These are phyloP conservation scores for Ennomos quercinarius DNA, from an alignment of 2,888 invertebrate species.

Conservation along the genomic window DNA sequence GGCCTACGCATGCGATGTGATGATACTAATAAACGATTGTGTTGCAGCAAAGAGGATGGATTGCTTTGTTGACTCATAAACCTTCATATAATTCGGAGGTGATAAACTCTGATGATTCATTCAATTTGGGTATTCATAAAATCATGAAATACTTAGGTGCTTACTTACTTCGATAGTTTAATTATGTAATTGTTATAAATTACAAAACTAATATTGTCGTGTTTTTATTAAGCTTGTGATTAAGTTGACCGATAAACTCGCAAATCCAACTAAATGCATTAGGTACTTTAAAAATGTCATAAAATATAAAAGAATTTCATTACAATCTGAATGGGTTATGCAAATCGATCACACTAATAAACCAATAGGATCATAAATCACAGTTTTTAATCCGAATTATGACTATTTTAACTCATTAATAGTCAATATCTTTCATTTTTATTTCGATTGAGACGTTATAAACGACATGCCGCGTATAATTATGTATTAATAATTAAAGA, in stretches of 20 bases:
- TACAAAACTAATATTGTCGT: neutral
- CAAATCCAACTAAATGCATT: slow-evolving; percentile 41
- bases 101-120: slow-evolving; percentile 40
- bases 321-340: slow-evolving; percentile 52
- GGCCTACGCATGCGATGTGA: slow-evolving; percentile 42
- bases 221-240: slow-evolving; percentile 27
- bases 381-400: slow-evolving; percentile 55
- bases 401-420: slow-evolving; percentile 58
- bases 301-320: slow-evolving; percentile 17
- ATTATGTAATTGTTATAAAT: neutral
- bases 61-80: slow-evolving; percentile 44
- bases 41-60: slow-evolving; percentile 37
- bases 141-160: neutral
- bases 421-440: slow-evolving; percentile 51
- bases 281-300: slow-evolving; percentile 14
- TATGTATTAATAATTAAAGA: slow-evolving; percentile 50
- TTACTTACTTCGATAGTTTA: neutral
- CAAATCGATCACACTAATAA: slow-evolving; percentile 51
- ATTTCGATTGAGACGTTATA: slow-evolving; percentile 54
- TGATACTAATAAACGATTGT: slow-evolving; percentile 40
- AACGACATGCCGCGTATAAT: slow-evolving; percentile 50
- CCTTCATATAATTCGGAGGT: slow-evolving; percentile 30
- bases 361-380: slow-evolving; percentile 55
- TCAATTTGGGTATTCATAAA: slow-evolving; percentile 36
- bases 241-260: slow-evolving; percentile 25